Evolutionary conservation across 2,888 invertebrate genomes (phyloP), one percentile per base, ranked within the genome.

Genomic region (Drosophila meridiana): DNA sequence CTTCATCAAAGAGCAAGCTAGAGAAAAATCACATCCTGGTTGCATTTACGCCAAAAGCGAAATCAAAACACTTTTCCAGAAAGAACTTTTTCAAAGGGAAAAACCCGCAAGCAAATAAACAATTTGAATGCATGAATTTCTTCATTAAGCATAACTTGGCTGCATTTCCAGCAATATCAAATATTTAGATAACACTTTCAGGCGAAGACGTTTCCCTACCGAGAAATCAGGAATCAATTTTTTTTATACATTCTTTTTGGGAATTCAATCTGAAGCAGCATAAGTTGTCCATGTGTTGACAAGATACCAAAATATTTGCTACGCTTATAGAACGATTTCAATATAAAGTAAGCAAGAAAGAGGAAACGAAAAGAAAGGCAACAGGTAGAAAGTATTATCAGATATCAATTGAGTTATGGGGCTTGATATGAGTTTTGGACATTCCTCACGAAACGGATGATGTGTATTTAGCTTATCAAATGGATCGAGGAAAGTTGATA

Each of bases 171-270:
- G 30, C 64, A 57, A 63, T 59, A 9, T 57, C 67, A 60, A 74
- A 84, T 88, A 88, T 88, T 88, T 89, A 86, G 65, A 76, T 74
- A 89, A 72, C 71, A 78, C 68, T 78, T 79, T 79, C 70, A 71
- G 82, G 89, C 82, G 73, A 38, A 60, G 26, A 36, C 69, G 48
- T 62, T 83, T 76, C 71, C 82, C 63, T 87, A 82, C 82, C 48
- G 26, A 62, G 84, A 89, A 89, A 55, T 73, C 57, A 28, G 58
- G 68, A 76, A 74, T 48, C 55, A 52, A 34, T 67, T 59, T 68
- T 70, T 52, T 32, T 32, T 47, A 50, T 57, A 20, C 9, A 34
- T 40, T 40, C 48, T 36, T 45, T 45, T 55, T n/a, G 3, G 28
- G 45, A 55, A 38, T 34, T 59, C 40, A 52, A 53, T 42, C 43